Evolutionary conservation across 2,888 invertebrate genomes (phyloP).

Genomic region (Limenitis camilla): DNA sequence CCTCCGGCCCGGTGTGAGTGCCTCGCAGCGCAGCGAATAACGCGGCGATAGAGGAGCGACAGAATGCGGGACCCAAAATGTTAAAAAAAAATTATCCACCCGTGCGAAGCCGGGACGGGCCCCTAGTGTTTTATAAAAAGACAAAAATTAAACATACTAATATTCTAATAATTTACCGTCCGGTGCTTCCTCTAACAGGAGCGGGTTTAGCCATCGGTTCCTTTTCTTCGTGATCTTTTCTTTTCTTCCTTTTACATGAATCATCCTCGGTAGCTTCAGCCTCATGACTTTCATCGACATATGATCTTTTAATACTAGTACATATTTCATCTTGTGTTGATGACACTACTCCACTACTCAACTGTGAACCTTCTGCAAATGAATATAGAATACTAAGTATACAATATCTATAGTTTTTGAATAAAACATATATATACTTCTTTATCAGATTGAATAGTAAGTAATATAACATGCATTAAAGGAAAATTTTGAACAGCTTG

Average conservation of each 20-base stretch:
- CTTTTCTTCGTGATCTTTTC: slow-evolving; percentile 79
- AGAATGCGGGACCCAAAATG: too few relatives aligned
- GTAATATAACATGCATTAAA: too few relatives aligned
- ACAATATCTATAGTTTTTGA: slow-evolving; percentile 1
- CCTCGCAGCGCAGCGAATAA: too few relatives aligned
- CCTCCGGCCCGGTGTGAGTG: too few relatives aligned
- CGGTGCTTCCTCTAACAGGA: slow-evolving; percentile 48
- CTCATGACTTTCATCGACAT: slow-evolving; percentile 70
- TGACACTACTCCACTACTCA: slow-evolving; percentile 58
- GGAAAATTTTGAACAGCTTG: too few relatives aligned
- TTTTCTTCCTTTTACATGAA: slow-evolving; percentile 81
- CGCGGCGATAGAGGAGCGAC: too few relatives aligned
- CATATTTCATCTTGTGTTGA: slow-evolving; percentile 57
- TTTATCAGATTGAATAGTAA: too few relatives aligned
- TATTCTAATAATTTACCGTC: slow-evolving; percentile 58
- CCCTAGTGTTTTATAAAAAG: too few relatives aligned
- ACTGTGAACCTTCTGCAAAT: slow-evolving; percentile 35
- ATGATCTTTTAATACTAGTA: slow-evolving; percentile 38
- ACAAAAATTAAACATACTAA: too few relatives aligned
- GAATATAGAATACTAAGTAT: too few relatives aligned
- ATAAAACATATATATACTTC: not conserved
- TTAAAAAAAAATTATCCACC: too few relatives aligned
- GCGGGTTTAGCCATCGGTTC: slow-evolving; percentile 73
- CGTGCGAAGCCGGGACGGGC: too few relatives aligned
- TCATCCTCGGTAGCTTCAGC: slow-evolving; percentile 77